Conservation (phyloP, 2,797 vertebrate genomes). For the Sarcoramphus papa region DNA sequence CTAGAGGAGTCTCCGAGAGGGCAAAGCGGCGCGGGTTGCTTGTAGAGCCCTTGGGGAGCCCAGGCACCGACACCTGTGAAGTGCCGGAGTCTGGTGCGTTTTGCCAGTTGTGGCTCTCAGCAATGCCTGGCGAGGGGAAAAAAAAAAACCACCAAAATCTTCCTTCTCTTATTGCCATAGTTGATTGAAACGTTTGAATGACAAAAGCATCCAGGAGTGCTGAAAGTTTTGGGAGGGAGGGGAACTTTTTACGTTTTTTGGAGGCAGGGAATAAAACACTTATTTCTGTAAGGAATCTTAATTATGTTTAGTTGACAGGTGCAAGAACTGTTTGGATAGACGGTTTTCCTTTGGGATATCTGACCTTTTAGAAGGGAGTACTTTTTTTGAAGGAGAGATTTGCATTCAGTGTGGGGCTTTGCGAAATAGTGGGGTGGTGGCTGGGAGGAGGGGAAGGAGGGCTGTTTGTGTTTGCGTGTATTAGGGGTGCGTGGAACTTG, state of each 20-base stretch:
- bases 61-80: neutral
- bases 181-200: neutral
- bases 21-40: neutral
- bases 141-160: too few species aligned
- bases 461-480: neutral
- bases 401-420: neutral
- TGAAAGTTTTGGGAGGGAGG: neutral
- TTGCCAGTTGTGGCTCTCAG: neutral
- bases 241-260: neutral
- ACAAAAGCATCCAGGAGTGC: neutral
- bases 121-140: neutral
- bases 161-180: neutral
- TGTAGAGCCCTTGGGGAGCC: neutral
- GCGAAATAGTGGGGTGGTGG: neutral
- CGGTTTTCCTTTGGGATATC: neutral
- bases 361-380: neutral
- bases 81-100: rapidly evolving
- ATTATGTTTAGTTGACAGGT: conserved; percentile 29
- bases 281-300: neutral
- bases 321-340: neutral
- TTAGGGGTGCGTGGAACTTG: neutral
- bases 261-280: neutral
- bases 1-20: rapidly evolving
- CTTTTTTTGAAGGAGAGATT: neutral
- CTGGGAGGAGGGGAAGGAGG: neutral